These are phyloP conservation scores for Leguminivora glycinivorella DNA, from an alignment of 1,140 invertebrate species.

Conservation along the genomic window DNA sequence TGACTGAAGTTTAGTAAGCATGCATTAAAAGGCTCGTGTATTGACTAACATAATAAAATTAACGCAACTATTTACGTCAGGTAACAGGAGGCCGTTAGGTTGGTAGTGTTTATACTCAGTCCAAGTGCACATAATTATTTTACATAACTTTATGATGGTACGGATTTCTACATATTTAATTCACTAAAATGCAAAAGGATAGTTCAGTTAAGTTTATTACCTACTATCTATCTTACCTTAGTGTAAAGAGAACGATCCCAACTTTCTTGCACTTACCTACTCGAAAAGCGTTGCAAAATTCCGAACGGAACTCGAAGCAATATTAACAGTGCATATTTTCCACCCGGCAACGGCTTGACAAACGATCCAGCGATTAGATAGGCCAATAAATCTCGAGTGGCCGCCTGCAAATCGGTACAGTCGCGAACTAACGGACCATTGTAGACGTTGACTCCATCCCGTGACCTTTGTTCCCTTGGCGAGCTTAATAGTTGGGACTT, in stretches of 20 bases:
- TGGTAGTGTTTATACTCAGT: no score
- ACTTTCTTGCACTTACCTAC: not conserved
- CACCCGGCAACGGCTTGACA: slow-evolving; percentile 22
- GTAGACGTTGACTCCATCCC: not conserved
- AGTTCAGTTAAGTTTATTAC: not conserved
- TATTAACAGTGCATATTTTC: slow-evolving; percentile 24
- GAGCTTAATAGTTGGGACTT: not conserved
- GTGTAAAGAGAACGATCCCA: not conserved
- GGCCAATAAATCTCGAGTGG: slow-evolving; percentile 22
- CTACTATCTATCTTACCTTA: not conserved
- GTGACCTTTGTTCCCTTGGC: not conserved
- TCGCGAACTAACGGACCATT: slow-evolving; percentile 14
- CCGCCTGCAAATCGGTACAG: slow-evolving; percentile 1
- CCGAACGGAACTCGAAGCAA: not conserved
- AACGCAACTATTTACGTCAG: no score
- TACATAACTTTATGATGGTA: no score
- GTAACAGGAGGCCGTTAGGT: no score
- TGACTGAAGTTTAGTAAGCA: no score
- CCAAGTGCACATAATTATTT: no score
- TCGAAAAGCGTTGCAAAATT: not conserved
- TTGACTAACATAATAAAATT: no score
- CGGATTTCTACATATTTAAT: no score
- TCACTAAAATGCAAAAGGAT: not conserved
- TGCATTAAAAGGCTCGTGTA: no score
- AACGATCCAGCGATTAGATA: slow-evolving; percentile 16